These are phyloP conservation scores for Aphidoletes aphidimyza DNA, from an alignment of 2,888 invertebrate genomes.

Conservation along the genomic window DNA sequence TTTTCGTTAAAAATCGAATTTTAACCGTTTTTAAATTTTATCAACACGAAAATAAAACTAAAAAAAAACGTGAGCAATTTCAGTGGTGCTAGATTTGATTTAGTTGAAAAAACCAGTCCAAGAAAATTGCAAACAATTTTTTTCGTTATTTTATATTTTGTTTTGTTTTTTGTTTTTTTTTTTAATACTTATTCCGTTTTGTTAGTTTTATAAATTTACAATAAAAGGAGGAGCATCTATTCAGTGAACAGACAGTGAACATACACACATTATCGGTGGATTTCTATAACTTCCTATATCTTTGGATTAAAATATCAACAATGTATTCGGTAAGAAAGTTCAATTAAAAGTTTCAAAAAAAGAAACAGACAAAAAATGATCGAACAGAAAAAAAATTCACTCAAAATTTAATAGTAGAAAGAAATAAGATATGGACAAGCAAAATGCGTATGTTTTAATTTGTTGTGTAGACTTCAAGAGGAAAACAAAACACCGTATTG, in stretches of 20 bases:
- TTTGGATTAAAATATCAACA: constrained; percentile 29
- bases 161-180: no score
- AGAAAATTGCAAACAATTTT: neutral
- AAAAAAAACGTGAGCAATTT: neutral
- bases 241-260: neutral
- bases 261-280: neutral
- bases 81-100: neutral
- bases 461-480: no score
- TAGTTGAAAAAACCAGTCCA: neutral
- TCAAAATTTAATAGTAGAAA: no score
- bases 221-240: neutral
- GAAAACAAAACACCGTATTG: no score
- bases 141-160: no score
- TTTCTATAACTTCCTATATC: neutral
- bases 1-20: neutral
- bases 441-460: no score
- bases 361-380: neutral
- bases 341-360: neutral
- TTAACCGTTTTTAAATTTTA: no score
- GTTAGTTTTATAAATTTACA: neutral
- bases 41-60: neutral
- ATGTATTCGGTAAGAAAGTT: constrained; percentile 7
- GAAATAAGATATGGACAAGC: no score
- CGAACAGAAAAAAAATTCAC: neutral
- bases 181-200: no score